Evolutionary conservation across 2,888 invertebrate genomes (phyloP).

Genomic region (Watsonalla cultraria): DNA sequence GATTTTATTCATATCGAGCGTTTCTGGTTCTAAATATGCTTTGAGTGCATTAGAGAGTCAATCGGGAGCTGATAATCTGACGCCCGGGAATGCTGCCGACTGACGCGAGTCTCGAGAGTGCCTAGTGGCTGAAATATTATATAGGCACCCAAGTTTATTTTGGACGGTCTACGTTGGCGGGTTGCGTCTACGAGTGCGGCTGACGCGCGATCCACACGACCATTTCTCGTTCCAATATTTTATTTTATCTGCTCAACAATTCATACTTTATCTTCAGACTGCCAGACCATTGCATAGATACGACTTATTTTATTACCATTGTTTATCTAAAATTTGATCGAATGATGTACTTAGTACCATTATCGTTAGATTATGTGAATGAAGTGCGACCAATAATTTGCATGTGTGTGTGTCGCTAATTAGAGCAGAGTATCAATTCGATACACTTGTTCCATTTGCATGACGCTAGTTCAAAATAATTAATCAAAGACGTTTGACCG

Average conservation of each 20-base stretch:
- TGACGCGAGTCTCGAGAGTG: slow-evolving; percentile 34
- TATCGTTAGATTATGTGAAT: too few species aligned
- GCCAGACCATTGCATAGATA: slow-evolving; percentile 9
- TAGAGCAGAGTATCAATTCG: slow-evolving; percentile 22
- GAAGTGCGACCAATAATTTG: neutral
- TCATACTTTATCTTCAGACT: slow-evolving; percentile 10
- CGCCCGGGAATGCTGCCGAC: slow-evolving; percentile 34
- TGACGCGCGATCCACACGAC: slow-evolving; percentile 41
- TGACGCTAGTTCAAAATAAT: slow-evolving; percentile 6
- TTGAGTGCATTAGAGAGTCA: slow-evolving; percentile 12
- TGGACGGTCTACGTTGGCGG: slow-evolving; percentile 61
- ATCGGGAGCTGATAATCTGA: slow-evolving; percentile 22
- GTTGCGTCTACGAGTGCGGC: slow-evolving; percentile 51
- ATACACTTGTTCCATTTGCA: slow-evolving; percentile 3
- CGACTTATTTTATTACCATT: too few species aligned
- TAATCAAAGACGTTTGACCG: neutral
- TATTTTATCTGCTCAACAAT: slow-evolving; percentile 20
- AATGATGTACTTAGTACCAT: neutral
- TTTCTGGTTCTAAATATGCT: slow-evolving; percentile 2
- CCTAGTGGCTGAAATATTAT: slow-evolving; percentile 56
- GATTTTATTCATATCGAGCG: slow-evolving; percentile 1
- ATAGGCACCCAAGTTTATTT: slow-evolving; percentile 63
- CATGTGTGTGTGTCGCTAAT: slow-evolving; percentile 13
- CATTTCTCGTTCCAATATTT: slow-evolving; percentile 38
- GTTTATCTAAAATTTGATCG: too few species aligned